Conservation (phyloP, 2,797 vertebrate species). For the Strix occidentalis region DNA sequence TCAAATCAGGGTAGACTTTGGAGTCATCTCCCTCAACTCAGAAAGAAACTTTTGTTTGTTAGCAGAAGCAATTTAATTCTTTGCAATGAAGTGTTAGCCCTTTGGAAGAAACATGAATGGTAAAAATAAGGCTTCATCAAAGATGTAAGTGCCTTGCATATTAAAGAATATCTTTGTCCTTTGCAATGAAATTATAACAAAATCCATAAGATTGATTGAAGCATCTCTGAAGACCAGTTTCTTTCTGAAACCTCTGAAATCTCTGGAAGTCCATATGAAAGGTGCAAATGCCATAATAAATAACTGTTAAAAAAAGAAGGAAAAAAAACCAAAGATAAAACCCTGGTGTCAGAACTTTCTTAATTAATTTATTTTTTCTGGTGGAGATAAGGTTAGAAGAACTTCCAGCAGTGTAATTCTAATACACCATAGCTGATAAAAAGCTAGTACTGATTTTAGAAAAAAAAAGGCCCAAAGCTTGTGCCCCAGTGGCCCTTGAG, state of each 20-base stretch:
- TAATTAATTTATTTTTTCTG: not conserved
- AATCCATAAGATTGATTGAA: not conserved
- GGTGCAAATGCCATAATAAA: not conserved
- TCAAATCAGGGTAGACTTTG: not conserved
- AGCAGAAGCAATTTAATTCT: not conserved
- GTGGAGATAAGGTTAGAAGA: not conserved
- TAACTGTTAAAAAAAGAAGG: not conserved
- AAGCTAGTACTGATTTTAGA: not conserved
- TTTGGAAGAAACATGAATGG: not conserved
- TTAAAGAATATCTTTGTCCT: not conserved
- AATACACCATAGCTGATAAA: not conserved
- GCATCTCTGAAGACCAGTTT: not conserved
- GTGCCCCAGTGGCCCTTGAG: not conserved
- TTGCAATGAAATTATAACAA: not conserved
- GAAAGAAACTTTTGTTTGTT: not conserved
- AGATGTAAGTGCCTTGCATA: not conserved
- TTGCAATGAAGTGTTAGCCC: not conserved
- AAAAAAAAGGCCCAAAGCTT: not conserved
- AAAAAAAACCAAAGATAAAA: not conserved
- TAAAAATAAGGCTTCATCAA: not conserved
- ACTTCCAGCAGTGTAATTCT: not conserved
- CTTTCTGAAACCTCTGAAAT: not conserved
- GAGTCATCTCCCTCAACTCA: not conserved
- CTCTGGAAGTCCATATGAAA: not conserved
- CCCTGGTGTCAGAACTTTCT: not conserved